Evolutionary conservation across 64 coral and sea anemone species (phyloP), one percentile per base, ranked within the genome.

Genomic region (Pocillopora damicornis): DNA sequence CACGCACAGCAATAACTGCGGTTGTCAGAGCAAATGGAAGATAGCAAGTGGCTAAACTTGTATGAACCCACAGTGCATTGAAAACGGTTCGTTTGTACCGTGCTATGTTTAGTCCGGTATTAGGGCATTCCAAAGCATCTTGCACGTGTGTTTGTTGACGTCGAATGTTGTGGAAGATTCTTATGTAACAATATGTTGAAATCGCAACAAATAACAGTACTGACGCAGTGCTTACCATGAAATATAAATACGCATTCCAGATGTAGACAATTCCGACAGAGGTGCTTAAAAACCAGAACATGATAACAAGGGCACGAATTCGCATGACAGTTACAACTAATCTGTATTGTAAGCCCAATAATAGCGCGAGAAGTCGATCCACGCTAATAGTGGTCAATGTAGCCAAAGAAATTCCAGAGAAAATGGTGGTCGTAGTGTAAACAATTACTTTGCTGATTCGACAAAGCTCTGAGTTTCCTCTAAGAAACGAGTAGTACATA

Each of bases 331-430:
- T 87, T 18, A 87, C 86, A 25, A 87, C 73, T 61, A 30, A 7
- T 87, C 36, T 87, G 60, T 87, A 87, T 62, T 73, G 38, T 9
- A 87, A 18, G n/a, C 37, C 76, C 17, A 87, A 69, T 36, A 58
- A 60, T 34, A 87, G 58, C 7, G 86, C 86, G 11, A 87, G 35
- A 22, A 75, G 37, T 75, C 86, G 60, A 16, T 87, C 86, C 56
- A 87, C 51, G 20, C 86, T 30, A 13, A 88, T 77, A 45, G 74
- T 34, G 1, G 86, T 88, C 5, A 88, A 5, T 23, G 71, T 77
- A 5, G 60, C 63, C 17, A 77, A 42, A 5, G 86, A 88, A 63
- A 30, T 56, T 30, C 60, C 20, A 2, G 36, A 22, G 10, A 88
- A 77, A 22, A 88, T 16, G 5, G 76, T 61, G 11, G 42, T 79